Base-by-base conservation (phyloP, 2,113 vertebrate genomes). In the Spermophilus dauricus region DNA sequence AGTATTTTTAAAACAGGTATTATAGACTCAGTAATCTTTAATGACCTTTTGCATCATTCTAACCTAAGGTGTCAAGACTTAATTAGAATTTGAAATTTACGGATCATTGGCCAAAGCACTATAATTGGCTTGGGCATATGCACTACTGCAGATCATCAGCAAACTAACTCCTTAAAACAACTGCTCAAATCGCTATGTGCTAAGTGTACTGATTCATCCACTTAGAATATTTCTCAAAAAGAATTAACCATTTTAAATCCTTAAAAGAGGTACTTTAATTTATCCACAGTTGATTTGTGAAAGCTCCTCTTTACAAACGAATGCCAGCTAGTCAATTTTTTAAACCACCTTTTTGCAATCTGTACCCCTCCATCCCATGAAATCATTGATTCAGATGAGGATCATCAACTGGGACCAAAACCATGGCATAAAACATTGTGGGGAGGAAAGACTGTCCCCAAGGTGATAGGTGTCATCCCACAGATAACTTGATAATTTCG, bases 1-100 rank as follows among this genome's bases (percentile, higher is more conserved):
- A 89, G 85, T 97, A 89, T 98, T 98, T 97, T 97, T 26, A 89
- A 97, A 96, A 90, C 67, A 97, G 92, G 73, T 97, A 96, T 92
- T 77, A 95, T 76, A 94, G 67, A 94, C 77, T 82, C 34, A 28
- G 17, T 96, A 94, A 97, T 97, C 84, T 96, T 95, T 86, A 94
- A 95, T 91, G 97, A 96, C 87, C 73, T 96, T 97, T 97, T 94
- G 89, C 84, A 92, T 97, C 65, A 75, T 65, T 90, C 93, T 97
- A 97, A 96, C 95, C 94, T 89, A 94, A 93, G 72, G 76, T 97
- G 95, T 97, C 96, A 97, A 97, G 96, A 93, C 85, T 97, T 98
- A 96, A 97, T 96, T 96, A 97, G 96, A 98, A 96, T 93, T 89
- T 96, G 87, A 96, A 97, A 96, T 97, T 97, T 94, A 97, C 5